These are phyloP conservation scores for Trachelipus rathkii DNA, from an alignment of 1,140 invertebrate genomes.

Conservation along the genomic window DNA sequence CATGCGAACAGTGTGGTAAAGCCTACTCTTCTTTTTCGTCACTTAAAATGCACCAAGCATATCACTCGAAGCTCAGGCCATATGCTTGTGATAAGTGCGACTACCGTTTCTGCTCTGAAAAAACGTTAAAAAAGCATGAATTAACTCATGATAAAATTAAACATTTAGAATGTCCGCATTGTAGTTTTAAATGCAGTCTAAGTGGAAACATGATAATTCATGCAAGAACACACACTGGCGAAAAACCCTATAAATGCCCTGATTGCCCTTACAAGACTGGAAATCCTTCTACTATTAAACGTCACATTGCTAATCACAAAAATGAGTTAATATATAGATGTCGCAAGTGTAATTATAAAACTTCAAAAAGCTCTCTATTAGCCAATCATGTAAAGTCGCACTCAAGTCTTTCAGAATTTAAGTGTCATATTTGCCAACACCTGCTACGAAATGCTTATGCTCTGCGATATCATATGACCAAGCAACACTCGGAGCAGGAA, in stretches of 20 bases:
- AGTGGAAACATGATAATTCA: conserved; percentile 4
- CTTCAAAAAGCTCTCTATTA: background rate
- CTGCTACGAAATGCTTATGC: background rate
- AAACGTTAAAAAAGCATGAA: background rate
- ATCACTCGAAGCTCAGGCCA: background rate
- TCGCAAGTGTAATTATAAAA: background rate
- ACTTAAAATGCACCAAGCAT: background rate
- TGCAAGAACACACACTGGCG: background rate
- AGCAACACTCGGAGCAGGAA: background rate
- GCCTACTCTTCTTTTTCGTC: background rate
- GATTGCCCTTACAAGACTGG: background rate
- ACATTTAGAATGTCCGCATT: background rate
- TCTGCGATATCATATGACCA: background rate
- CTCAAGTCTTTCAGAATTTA: background rate
- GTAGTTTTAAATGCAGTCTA: background rate
- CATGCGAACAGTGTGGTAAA: background rate
- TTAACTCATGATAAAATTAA: conserved; percentile 9
- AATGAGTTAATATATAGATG: background rate
- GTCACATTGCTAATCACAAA: background rate
- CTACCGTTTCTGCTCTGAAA: background rate
- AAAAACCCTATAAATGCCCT: background rate
- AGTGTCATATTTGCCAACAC: background rate
- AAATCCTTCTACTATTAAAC: background rate
- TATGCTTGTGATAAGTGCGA: background rate
- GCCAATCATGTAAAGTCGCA: background rate